A percentile compares a stretch with the other conserved stretches of the same genome.
Conservation (phyloP, 2,888 invertebrate genomes). For the Tipula confusa region DNA sequence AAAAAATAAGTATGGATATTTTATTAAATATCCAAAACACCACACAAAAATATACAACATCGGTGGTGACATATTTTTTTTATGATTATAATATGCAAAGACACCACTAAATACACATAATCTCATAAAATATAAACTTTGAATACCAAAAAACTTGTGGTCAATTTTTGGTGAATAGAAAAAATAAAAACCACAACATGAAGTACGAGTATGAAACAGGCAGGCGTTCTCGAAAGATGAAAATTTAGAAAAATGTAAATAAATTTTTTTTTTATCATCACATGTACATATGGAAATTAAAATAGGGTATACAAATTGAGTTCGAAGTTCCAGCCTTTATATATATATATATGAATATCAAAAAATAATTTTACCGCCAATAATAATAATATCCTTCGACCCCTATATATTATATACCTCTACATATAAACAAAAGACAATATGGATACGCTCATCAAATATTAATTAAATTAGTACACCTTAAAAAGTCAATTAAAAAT, state of each 20-base stretch:
- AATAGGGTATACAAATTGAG: background rate
- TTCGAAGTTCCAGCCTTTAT: too few relatives aligned
- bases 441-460: background rate
- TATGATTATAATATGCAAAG: slow-evolving; percentile 50
- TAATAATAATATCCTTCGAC: background rate
- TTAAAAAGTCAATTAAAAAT: slow-evolving; percentile 21
- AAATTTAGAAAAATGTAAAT: slow-evolving; percentile 4
- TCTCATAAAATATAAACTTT: slow-evolving; percentile 21
- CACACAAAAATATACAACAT: slow-evolving; percentile 3
- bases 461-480: slow-evolving; percentile 12
- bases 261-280: background rate
- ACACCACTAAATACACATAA: slow-evolving; percentile 26
- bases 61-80: slow-evolving; percentile 44
- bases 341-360: background rate
- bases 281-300: background rate
- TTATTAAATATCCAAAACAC: background rate
- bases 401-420: background rate
- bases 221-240: background rate
- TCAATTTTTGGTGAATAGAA: background rate
- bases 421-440: background rate
- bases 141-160: slow-evolving; percentile 16
- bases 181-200: background rate
- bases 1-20: background rate
- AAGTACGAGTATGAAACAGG: background rate
- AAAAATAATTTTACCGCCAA: background rate